Conservation (phyloP, 2,888 invertebrate genomes). For the Drosophila basisetae region DNA sequence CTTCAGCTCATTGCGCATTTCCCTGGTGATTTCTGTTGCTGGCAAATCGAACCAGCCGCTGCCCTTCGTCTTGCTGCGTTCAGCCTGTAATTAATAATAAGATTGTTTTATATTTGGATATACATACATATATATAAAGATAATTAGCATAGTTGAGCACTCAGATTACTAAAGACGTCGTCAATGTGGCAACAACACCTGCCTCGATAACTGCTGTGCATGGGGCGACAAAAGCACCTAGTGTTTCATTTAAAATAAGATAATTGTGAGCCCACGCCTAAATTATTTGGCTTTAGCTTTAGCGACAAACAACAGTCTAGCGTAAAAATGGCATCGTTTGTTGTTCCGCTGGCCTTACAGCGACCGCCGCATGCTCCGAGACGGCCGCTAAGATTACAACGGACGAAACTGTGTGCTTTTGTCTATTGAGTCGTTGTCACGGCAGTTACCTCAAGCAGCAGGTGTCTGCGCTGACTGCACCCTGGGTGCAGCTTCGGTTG, state of each 20-base stretch:
- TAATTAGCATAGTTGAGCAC: neutral
- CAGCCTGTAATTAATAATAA: conserved; percentile 86
- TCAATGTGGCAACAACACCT: conserved; percentile 76
- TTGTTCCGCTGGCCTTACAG: conserved; percentile 86
- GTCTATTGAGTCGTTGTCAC: conserved; percentile 65
- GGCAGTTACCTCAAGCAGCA: conserved; percentile 72
- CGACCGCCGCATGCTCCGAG: conserved; percentile 65
- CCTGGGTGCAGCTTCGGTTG: conserved; percentile 77
- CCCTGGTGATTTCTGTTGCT: conserved; percentile 95
- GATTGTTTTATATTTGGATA: neutral
- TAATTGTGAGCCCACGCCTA: conserved; percentile 67
- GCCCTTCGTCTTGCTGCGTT: conserved; percentile 93
- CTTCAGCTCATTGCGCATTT: conserved; percentile 94
- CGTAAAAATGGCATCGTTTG: conserved; percentile 32
- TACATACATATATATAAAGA: neutral
- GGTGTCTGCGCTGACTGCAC: conserved; percentile 60
- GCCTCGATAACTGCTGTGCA: conserved; percentile 63
- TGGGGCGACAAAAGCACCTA: conserved; percentile 43
- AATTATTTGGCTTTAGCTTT: conserved; percentile 66
- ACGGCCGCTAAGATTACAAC: conserved; percentile 85
- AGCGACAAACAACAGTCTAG: conserved; percentile 75
- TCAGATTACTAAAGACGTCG: conserved; percentile 86
- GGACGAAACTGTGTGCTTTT: conserved; percentile 76
- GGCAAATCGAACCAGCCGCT: conserved; percentile 95
- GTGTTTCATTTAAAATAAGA: conserved; percentile 53